Evolutionary conservation across 1,140 invertebrate species (phyloP), one percentile per base, ranked within the genome.

Genomic region (Orussus abietinus): DNA sequence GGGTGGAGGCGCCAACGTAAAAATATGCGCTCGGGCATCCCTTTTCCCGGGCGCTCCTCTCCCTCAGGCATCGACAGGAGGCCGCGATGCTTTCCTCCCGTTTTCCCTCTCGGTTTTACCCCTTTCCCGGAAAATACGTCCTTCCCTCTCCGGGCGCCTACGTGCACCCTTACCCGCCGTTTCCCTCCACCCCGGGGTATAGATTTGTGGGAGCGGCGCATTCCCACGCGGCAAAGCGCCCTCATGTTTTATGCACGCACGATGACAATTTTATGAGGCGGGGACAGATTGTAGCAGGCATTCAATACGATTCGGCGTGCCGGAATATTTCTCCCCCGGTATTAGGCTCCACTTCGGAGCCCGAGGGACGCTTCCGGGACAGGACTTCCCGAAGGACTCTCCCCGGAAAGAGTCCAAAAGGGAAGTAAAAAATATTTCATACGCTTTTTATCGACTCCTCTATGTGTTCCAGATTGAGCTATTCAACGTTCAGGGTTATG

Each of bases 241-340:
- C 49, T 68, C 66, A 66, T 65, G 61, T 69, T 69, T 69, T 66
- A 69, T 69, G 62, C 64, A 65, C 64, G 53, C 45, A 42, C 52
- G 53, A 58, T 60, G 54, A 65, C 61, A 62, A 63, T 64, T 66
- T 67, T 63, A 64, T 52, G 54, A 64, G 53, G 36, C 45, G 49
- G 51, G 57, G 48, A 59, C 57, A 61, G 55, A 64, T 61, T 58
- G 56, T 53, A 53, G 47, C 7, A 42, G 39, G 49, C 38, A 53
- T 59, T 59, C 57, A 55, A 48, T 55, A 38, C n/a, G n/a, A n/a
- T n/a, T n/a, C n/a, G n/a, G n/a, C n/a, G n/a, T n/a, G n/a, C n/a
- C n/a, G n/a, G n/a, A n/a, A n/a, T n/a, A n/a, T n/a, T n/a, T n/a
- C n/a, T n/a, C n/a, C n/a, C n/a, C n/a, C n/a, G n/a, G n/a, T n/a